Percentiles rank a stretch among this genome's conserved stretches.
Conservation (phyloP, 1,140 invertebrate species). For the Hyposmocoma kahamanoa region DNA sequence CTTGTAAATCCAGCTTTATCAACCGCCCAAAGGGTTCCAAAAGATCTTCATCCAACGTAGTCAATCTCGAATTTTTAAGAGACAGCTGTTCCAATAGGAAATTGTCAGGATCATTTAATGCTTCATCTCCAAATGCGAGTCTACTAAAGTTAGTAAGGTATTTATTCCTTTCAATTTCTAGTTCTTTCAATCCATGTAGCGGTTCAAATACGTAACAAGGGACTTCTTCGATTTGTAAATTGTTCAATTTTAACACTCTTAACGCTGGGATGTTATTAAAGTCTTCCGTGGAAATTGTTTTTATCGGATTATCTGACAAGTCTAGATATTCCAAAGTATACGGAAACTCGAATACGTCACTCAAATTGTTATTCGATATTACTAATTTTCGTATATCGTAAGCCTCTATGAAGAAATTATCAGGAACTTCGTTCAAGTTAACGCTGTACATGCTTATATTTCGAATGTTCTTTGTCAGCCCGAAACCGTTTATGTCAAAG, state of each 20-base stretch:
- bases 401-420: conserved; percentile 57
- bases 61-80: conserved; percentile 47
- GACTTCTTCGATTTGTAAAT: conserved; percentile 51
- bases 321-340: conserved; percentile 62
- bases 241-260: conserved; percentile 53
- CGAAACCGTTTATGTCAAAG: conserved; percentile 49
- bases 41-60: conserved; percentile 38
- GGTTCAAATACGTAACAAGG: conserved; percentile 40
- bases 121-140: conserved; percentile 50
- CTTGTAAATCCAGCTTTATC: conserved; percentile 50
- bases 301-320: conserved; percentile 59
- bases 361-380: conserved; percentile 54
- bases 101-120: conserved; percentile 48
- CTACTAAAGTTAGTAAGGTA: conserved; percentile 49
- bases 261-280: conserved; percentile 48
- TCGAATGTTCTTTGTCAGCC: conserved; percentile 48
- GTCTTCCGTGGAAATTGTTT: conserved; percentile 42
- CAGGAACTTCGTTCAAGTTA: conserved; percentile 37
- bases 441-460: conserved; percentile 48
- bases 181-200: conserved; percentile 36
- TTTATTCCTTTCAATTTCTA: conserved; percentile 58
- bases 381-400: conserved; percentile 49
- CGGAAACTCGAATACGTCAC: conserved; percentile 52
- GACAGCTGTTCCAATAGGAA: conserved; percentile 52
- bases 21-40: conserved; percentile 44